Base-by-base conservation (phyloP, 2,797 vertebrate species). In the Vespertilio murinus region DNA sequence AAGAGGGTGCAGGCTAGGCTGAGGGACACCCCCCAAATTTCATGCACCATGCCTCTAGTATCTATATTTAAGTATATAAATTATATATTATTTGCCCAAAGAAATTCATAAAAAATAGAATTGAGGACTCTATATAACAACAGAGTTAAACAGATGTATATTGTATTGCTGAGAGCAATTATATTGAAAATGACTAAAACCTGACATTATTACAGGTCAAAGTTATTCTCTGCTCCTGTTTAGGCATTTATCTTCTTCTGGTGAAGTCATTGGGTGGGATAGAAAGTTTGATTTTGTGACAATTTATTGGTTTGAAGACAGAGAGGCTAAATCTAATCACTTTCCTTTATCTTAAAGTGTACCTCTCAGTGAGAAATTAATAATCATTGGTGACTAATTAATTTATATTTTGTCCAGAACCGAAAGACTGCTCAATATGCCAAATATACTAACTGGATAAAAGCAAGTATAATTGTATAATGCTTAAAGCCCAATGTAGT, bases 381-480 rank as follows among this genome's bases (percentile, higher is more conserved):
- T 88, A 78, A 70, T 85, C 47, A 86, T 92, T 22, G 47, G 18
- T 90, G 49, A 71, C 22, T 87, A 42, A 67, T 81, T 74, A 13
- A 78, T 93, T 65, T 93, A 18, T 75, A 38, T 69, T 88, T 95
- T 92, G 71, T 25, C 45, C 25, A 69, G 14, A 80, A 61, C 17
- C 86, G 38, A 89, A 20, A 87, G 30, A 71, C 23, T 90, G 28
- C 8, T 75, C 40, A 84, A 64, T 52, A 88, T 86, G 38, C 25
- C 22, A 22, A 56, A 40, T 78, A 38, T 38, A 77, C 40, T 94
- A 81, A 75, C 28, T 64, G 47, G 16, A 49, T 80, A 70, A 94
- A 97, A 96, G 79, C 35, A 67, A 83, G 25, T 85, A 73, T 92
- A 90, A 75, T 13, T 18, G 83, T 85, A 35, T 67, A 82, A 88